Percentiles rank a stretch among this genome's conserved stretches.
Conservation (phyloP, 2,113 vertebrate species). For the Microcebus lehilahytsara region DNA sequence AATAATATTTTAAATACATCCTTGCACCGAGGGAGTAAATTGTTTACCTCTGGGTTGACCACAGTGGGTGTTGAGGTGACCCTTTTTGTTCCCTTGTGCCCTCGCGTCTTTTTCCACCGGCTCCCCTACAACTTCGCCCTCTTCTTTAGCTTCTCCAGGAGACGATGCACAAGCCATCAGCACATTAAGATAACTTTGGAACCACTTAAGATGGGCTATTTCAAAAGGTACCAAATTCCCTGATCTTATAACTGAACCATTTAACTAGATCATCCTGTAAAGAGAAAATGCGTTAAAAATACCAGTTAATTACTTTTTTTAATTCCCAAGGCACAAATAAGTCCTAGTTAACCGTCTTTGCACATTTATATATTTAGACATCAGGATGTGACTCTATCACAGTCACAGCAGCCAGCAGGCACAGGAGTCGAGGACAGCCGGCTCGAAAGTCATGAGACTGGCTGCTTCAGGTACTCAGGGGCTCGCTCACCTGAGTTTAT, state of each 20-base stretch:
- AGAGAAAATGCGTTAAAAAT: slow-evolving; percentile 81
- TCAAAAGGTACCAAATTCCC: slow-evolving; percentile 80
- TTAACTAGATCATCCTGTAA: slow-evolving; percentile 80
- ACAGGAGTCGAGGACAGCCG: background rate
- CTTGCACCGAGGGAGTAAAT: background rate
- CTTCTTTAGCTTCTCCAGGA: slow-evolving; percentile 33
- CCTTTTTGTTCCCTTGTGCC: background rate
- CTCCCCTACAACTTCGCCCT: background rate
- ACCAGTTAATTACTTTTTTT: slow-evolving; percentile 83
- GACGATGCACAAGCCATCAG: slow-evolving; percentile 30
- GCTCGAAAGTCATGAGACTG: background rate
- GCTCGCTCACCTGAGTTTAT: background rate
- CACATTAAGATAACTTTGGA: slow-evolving; percentile 72
- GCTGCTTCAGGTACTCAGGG: background rate
- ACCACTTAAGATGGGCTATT: slow-evolving; percentile 77
- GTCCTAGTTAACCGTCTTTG: slow-evolving; percentile 81
- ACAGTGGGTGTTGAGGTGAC: background rate
- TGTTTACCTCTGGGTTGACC: background rate
- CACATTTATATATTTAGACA: slow-evolving; percentile 80
- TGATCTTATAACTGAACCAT: slow-evolving; percentile 78
- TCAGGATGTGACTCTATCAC: slow-evolving; percentile 53
- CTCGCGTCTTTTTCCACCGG: background rate
- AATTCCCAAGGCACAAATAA: slow-evolving; percentile 77
- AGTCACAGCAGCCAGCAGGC: slow-evolving; percentile 12
- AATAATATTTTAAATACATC: slow-evolving; percentile 10